Base-by-base conservation (phyloP, 1,140 invertebrate genomes). In the Phocides pigmalion region DNA sequence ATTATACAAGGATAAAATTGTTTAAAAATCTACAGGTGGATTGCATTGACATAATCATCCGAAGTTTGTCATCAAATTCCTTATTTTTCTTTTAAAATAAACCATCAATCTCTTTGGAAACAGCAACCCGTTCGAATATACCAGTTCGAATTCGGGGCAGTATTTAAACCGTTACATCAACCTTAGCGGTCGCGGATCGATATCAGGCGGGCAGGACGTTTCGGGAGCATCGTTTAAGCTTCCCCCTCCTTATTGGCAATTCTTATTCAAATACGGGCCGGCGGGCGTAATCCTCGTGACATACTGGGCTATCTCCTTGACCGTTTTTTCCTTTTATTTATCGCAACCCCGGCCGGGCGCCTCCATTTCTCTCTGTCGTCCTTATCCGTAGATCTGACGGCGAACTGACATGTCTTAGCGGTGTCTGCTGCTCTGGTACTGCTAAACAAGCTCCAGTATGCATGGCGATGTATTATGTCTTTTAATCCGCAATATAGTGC, bases 321-420 rank as follows among this genome's bases (percentile, higher is more conserved):
- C 72, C 79, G 71, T 76, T 83, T 85, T 84, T 72, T 68, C 61
- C 76, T 72, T 83, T 54, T 88, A 82, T 85, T 88, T 85, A 85
- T 87, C 76, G 73, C 72, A 46, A 68, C 70, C 49, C 68, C 66
- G 67, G 64, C 66, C 54, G 59, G 49, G 71, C 68, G 71, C 69
- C 68, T 77, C 81, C 81, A 87, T 89, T 89, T 82, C 77, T 86
- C 84, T 87, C 82, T 82, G 87, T 87, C 84, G 72, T 70, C 72
- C 79, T 89, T 87, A 84, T 86, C 82, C 76, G 61, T 59, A 74
- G 68, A 83, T 85, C 87, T 86, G 84, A 87, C 84, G 79, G 75
- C 72, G 64, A 79, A 79, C 77, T 86, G 87, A 89, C 81, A 76
- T 80, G 70, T 83, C 79, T 80, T 82, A 76, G 75, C 71, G 37